phyloP scores from a whole-genome alignment of 2,113 vertebrate genomes.

The Nothobranchius kuhntae region DNA sequence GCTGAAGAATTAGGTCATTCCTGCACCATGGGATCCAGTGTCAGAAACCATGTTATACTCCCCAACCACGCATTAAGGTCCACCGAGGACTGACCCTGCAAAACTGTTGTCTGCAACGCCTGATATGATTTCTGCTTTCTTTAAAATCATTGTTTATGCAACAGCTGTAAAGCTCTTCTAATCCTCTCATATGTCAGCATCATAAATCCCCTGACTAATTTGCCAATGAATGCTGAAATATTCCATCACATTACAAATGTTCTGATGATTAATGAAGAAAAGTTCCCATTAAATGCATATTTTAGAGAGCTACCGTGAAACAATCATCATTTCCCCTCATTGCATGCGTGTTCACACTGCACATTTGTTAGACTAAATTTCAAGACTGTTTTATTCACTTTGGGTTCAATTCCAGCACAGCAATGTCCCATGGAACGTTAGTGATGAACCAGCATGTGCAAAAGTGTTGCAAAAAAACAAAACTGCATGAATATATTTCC shows the following conservation, averaged over 20 bases:
- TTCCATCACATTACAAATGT: conserved; percentile 4
- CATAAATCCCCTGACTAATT: conserved; percentile 12
- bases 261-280: conserved; percentile 41
- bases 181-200: conserved; percentile 13
- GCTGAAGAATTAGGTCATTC: conserved; percentile 43
- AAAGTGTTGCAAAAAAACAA: conserved; percentile 38
- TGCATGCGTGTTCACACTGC: conserved; percentile 69
- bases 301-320: conserved; percentile 72
- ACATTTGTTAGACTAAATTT: conserved; percentile 64
- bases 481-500: conserved; percentile 26
- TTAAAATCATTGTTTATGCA: conserved; percentile 7
- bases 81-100: conserved; percentile 10
- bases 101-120: conserved; percentile 13
- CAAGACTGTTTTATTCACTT: conserved; percentile 36
- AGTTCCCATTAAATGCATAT: conserved; percentile 76
- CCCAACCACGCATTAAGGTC: conserved; percentile 21
- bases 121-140: conserved; percentile 21
- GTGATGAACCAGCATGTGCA: conserved; percentile 47
- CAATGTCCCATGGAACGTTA: conserved; percentile 37
- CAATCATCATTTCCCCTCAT: conserved; percentile 58
- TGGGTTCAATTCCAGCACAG: conserved; percentile 42
- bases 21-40: conserved; percentile 41
- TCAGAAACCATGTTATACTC: conserved; percentile 45
- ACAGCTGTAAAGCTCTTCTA: background rate
- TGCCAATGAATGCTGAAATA: background rate